Evolutionary conservation across 2,888 invertebrate genomes (phyloP), one percentile per base, ranked within the genome.

Genomic region (Drosophila leonis): DNA sequence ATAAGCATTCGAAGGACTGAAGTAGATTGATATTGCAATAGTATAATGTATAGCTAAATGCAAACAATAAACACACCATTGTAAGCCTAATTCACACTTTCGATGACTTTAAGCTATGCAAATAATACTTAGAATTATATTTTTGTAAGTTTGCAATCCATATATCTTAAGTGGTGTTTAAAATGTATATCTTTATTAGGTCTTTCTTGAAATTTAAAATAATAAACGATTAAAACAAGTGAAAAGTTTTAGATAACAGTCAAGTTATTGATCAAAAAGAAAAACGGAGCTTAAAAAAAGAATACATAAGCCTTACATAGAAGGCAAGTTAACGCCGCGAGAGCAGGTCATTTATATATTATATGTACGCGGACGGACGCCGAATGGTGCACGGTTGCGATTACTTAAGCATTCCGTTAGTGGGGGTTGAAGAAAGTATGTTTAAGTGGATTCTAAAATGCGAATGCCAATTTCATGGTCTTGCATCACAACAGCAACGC

Each of bases 401-500:
- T 64, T 55, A 55, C 55, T 63, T 69, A 46, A 65, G 29, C 20
- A 35, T 27, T 42, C 13, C 6, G 29, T 44, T n/a, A 51, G 57
- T 54, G 60, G 49, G 46, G 71, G 68, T 75, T 67, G 81, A 70
- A 82, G 82, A 83, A 84, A 82, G 78, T 76, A 82, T 79, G 72
- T 82, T 85, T 79, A 82, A 82, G 82, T 82, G 80, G 86, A 90
- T 80, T 90, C 90, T 78, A 90, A 88, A 90, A 90, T 84, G 80
- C 78, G 86, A 84, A 90, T 84, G 86, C 80, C 83, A 77, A 88
- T 83, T 86, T 86, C 86, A 88, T 83, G 90, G 86, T 86, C 86
- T 85, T 88, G 83, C 90, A 83, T 87, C 89, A 75, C 89, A 86
- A 73, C 77, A 80, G 72, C 57, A 59, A 68, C 75, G 83, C 76